These are phyloP conservation scores for Anser brachyrhynchus DNA, from an alignment of 2,113 vertebrate genomes.

Conservation along the genomic window DNA sequence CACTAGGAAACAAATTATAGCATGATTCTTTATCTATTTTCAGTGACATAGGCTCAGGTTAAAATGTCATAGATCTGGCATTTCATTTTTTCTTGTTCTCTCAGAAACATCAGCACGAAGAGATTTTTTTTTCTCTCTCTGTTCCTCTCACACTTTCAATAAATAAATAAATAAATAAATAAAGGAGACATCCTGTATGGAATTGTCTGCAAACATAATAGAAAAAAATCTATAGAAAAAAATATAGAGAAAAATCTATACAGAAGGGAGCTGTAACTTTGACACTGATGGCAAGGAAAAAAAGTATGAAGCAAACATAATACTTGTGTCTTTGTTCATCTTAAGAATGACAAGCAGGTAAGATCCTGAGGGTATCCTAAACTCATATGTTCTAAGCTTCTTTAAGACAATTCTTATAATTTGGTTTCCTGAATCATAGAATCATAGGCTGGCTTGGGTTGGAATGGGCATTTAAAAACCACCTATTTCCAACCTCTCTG, in stretches of 20 bases:
- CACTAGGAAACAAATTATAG: neutral
- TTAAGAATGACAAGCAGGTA: neutral
- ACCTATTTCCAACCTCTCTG: neutral
- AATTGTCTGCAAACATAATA: neutral
- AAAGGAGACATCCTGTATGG: neutral
- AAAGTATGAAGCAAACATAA: neutral
- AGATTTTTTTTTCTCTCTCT: neutral
- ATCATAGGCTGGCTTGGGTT: neutral
- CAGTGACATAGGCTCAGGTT: neutral
- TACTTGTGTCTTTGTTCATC: neutral
- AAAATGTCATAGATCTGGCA: neutral
- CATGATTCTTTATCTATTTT: constrained; percentile 21
- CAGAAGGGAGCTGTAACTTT: neutral
- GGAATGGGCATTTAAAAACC: neutral
- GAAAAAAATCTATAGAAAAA: neutral
- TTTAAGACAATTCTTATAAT: neutral
- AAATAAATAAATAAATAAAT: neutral
- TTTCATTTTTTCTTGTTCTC: neutral
- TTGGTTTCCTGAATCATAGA: neutral
- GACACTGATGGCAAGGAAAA: neutral
- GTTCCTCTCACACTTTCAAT: neutral
- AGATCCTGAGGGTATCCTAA: neutral
- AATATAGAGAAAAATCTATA: neutral
- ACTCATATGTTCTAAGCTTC: neutral
- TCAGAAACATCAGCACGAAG: neutral